Evolutionary conservation across 2,797 vertebrate genomes (phyloP), one percentile per base, ranked within the genome.

Genomic region (Danio tinwini): DNA sequence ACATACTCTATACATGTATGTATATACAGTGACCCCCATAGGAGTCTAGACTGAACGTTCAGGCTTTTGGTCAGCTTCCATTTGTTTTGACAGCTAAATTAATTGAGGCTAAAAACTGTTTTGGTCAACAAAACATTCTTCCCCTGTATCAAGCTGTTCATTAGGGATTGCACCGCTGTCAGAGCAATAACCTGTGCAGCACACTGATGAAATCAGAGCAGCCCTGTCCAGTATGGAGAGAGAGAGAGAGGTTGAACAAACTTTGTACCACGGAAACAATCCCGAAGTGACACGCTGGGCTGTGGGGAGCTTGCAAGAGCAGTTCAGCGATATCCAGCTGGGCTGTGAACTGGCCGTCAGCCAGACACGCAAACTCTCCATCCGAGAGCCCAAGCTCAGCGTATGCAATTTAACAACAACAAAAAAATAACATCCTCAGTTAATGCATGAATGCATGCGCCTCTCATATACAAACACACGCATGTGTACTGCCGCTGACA

Each of bases 61-160:
- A 68, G 21, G 6, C 80, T 75, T 70, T 84, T 69, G 53, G 72
- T 84, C 91, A 94, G 90, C 89, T 93, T 84, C 94, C 94, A 93
- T 93, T 96, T 96, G 95, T 97, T 96, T 96, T 95, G 95, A 97
- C 95, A 97, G 95, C 93, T 94, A 93, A 95, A 95, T 97, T 96
- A 97, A 96, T 96, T 95, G 95, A 96, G 92, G 93, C 94, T 95
- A 93, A 96, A 96, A 97, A 93, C 93, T 95, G 94, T 94, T 83
- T 80, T 47, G 56, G 82, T 64, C 82, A 83, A 80, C 78, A 89
- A 94, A 94, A 95, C 95, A 96, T 96, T 96, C 95, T 93, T 73
- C 56, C 82, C 86, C 87, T 90, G 86, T 94, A 95, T 95, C 93
- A 94, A 95, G 94, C 95, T 94, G 91, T 96, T 97, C 94, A 95